Base-by-base conservation (phyloP, 2,888 invertebrate species). In the Timema cristinae region DNA sequence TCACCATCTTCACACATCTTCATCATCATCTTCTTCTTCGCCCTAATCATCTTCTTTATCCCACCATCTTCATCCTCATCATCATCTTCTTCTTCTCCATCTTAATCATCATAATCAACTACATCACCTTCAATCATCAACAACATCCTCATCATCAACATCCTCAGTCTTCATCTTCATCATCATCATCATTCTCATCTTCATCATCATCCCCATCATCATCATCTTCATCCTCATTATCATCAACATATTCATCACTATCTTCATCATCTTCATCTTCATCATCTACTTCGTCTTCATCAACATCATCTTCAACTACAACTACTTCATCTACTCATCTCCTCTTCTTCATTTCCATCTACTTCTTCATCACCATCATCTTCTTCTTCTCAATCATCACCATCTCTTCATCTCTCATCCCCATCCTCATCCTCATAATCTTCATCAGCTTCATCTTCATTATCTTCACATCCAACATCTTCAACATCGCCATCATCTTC, bases 201-300 rank as follows among this genome's bases (percentile, higher is more conserved):
- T 9, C 71, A 51, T 9, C 70, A 16, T 50, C 66, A 51, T 68
- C 48, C 15, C 9, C 71, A 50, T 70, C 71, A 50, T 69, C 71
- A 50, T 50, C 70, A 56, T 71, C 71, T 48, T 47, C 71, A 56
- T 32, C 71, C 48, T 50, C 69, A 47, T 9, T 69, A 70, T 52
- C 70, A 32, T 51, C 52, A 70, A 13, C 71, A 50, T 51, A 69
- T 47, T 13, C 68, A 66, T 54, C 71, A 54, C 15, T 69, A 66
- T 70, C 68, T 16, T 47, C 50, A 66, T 71, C 71, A 70, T 63
- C 63, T 11, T 52, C 71, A 66, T 52, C 71, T 50, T 15, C 68
- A 54, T 52, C 71, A 49, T 47, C 68, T 10, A 10, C 52, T 10
- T 52, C 52, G 11, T 52, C 52, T 52, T 10, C 52, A 32, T 54